Base-by-base conservation (phyloP, 2,797 vertebrate genomes). In the Aythya fuligula region DNA sequence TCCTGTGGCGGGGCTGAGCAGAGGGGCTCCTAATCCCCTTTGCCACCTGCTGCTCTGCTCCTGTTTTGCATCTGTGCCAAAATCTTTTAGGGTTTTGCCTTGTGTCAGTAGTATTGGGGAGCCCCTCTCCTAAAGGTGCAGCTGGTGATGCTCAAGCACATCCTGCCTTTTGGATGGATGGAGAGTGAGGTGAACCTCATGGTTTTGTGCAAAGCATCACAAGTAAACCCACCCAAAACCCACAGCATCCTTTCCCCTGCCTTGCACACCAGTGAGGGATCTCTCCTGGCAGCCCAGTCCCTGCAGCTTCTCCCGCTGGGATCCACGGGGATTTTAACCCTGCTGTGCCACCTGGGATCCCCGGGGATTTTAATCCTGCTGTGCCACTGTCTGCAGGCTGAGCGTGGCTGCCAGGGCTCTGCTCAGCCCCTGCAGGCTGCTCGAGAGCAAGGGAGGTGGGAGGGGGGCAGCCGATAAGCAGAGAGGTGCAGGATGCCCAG, bases 401-500 rank as follows among this genome's bases (percentile, higher is more conserved):
- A 57, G 24, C 8, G 13, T 0, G 0, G 49, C 72, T 92, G 45
- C 64, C 54, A 61, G 71, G n/a, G 53, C 71, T 75, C 2, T 1
- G 6, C 65, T 87, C 1, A 8, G 13, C 18, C 54, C 51, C 79
- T 83, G 5, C 1, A 3, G 38, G 21, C 69, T 76, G 10, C 54
- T 78, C 39, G 58, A 41, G 71, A 93, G 61, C 41, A 91, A 92
- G 62, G 43, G 38, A 53, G 34, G 58, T 38, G 41, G 73, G 73
- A 93, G 76, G 60, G 78, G 60, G 47, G 91, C 58, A 79, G 36
- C 66, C 0, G 36, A 88, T 86, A 94, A 93, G 39, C 70, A 1
- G 13, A 91, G 87, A 88, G 64, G 91, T 92, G 75, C 73, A 79
- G 85, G 62, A 65, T 82, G 85, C 77, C 85, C 13, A 1, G 36